Conservation (phyloP, 2,113 vertebrate species). For the Protobothrops flavoviridis region DNA sequence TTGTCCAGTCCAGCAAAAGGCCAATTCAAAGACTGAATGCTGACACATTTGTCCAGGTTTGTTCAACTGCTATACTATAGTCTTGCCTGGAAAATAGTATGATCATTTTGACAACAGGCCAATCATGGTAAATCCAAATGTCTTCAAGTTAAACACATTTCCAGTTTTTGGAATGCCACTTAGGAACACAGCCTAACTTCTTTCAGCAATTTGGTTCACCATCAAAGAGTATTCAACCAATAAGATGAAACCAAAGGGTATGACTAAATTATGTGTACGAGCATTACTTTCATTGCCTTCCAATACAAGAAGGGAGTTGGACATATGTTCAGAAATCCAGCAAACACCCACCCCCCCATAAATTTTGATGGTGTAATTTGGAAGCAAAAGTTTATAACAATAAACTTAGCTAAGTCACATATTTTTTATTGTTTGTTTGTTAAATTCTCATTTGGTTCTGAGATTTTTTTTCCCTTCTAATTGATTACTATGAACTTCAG, state of each 20-base stretch:
- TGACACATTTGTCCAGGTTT: not conserved
- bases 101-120: not conserved
- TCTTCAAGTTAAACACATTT: not conserved
- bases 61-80: not conserved
- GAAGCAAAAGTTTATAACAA: not conserved
- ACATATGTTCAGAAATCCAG: not conserved
- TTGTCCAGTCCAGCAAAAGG: not conserved
- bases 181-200: not conserved
- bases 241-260: not conserved
- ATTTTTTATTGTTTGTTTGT: not conserved
- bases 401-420: not conserved
- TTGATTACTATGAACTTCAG: not conserved
- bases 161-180: not conserved
- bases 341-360: not conserved
- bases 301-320: not conserved
- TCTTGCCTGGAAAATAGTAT: not conserved
- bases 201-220: not conserved
- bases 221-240: not conserved
- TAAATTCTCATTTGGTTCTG: not conserved
- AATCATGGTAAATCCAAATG: not conserved
- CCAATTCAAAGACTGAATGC: not conserved
- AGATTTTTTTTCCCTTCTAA: not conserved
- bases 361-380: not conserved
- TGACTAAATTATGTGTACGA: not conserved
- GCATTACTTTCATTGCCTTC: not conserved